Conservation (phyloP, 2,797 vertebrate genomes). For the Nyctibius grandis region DNA sequence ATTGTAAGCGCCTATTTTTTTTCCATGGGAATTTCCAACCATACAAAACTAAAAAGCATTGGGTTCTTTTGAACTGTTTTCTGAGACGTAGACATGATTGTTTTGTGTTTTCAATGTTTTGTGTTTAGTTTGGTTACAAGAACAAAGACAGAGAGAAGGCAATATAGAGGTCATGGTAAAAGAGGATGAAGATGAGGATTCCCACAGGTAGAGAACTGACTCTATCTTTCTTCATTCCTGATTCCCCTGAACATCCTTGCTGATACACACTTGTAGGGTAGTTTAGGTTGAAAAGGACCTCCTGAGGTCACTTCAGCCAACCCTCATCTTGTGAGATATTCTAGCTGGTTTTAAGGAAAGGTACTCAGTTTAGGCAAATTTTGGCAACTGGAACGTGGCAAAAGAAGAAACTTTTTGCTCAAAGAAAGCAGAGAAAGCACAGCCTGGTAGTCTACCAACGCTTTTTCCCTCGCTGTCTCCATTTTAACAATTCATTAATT, state of each 20-base stretch:
- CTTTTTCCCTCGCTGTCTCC: neutral
- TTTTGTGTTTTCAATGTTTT: neutral
- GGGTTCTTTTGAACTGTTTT: neutral
- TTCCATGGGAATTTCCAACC: neutral
- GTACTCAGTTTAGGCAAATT: neutral
- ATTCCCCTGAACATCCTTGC: neutral
- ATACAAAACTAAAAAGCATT: neutral
- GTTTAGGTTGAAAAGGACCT: neutral
- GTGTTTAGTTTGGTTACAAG: neutral
- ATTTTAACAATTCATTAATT: neutral
- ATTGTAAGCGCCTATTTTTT: accelerated
- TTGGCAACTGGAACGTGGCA: neutral
- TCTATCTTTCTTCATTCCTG: neutral
- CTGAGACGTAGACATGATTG: neutral
- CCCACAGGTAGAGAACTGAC: neutral
- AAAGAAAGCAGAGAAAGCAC: neutral
- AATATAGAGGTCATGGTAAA: neutral
- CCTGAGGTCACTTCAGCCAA: neutral
- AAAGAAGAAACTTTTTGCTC: neutral
- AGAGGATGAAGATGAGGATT: neutral
- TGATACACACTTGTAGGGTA: neutral
- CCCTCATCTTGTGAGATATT: neutral
- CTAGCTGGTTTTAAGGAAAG: neutral
- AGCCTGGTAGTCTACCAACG: neutral
- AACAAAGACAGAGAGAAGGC: neutral